A percentile compares a stretch with the other conserved stretches of the same genome.
Conservation (phyloP, 1,140 invertebrate genomes). For the Drosophila busckii region DNA sequence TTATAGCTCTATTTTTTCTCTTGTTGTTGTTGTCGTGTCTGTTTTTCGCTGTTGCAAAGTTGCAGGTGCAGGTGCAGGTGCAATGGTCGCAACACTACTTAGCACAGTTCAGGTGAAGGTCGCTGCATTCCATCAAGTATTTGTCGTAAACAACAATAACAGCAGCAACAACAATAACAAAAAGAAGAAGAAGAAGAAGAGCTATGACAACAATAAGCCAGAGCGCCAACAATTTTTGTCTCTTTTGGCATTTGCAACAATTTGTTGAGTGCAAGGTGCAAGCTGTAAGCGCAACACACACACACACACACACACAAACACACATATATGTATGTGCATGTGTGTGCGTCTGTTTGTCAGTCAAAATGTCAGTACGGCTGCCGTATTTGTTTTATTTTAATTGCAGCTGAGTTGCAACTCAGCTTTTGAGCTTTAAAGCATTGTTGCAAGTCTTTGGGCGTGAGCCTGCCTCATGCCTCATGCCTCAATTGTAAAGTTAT, state of each 20-base stretch:
- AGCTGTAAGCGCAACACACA: conserved; percentile 1
- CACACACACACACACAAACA: no score
- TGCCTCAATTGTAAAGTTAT: no score
- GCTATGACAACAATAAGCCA: conserved; percentile 12
- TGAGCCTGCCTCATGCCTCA: no score
- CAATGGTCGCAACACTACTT: background rate
- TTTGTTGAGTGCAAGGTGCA: conserved; percentile 16
- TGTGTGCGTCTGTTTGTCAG: no score
- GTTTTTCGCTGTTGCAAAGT: background rate
- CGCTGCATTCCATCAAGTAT: conserved; percentile 23
- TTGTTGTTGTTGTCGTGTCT: background rate
- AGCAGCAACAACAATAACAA: conserved; percentile 11
- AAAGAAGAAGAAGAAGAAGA: conserved; percentile 10
- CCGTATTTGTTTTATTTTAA: conserved; percentile 51
- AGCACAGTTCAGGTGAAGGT: conserved; percentile 39
- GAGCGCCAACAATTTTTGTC: conserved; percentile 3
- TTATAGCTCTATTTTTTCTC: no score
- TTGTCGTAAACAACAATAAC: conserved; percentile 25
- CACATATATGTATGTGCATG: no score
- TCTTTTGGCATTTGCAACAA: conserved; percentile 32
- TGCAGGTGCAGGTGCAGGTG: background rate
- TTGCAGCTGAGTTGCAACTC: no score
- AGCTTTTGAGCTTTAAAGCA: no score
- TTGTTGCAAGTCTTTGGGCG: no score
- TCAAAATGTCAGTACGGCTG: conserved; percentile 23